Evolutionary conservation across 2,888 invertebrate species (phyloP), one percentile per base, ranked within the genome.

Genomic region (Tubulanus polymorphus): DNA sequence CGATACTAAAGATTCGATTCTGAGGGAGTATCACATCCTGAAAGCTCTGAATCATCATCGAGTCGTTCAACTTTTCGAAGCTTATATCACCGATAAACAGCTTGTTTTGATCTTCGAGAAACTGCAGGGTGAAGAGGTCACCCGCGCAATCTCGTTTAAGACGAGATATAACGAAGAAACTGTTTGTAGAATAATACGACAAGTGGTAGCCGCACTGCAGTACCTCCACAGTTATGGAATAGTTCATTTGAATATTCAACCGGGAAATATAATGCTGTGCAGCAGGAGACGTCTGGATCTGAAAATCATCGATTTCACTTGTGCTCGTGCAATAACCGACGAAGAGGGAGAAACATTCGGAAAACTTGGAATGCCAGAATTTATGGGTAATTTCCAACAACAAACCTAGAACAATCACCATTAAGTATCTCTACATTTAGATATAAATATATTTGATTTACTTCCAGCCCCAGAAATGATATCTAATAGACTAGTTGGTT

Each of bases 181-280:
- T 79, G 92, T 96, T 0, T 89, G 92, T 0, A 87, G 86, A 1
- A 88, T 94, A 26, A 85, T 95, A 41, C 85, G 87, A 2, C 96
- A 97, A 81, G 83, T 84, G 15, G 15, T 47, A 3, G 48, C 15
- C 23, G 26, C 48, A 15, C 23, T 27, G 27, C 94, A 95, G 79
- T 97, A 94, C 79, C 82, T 99, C 37, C 96, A 97, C 79, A 94
- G 94, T 90, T 85, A 91, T 69, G 93, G 93, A 8, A 67, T 75
- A 28, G 70, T 69, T 2, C 78, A 78, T 63, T 63, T 77, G 28
- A 78, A 78, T 62, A 61, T 97, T 46, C 94, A 96, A 75, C 97
- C 96, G 0, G 93, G 94, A 74, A 96, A 96, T 77, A 85, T 97
- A 28, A 92, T 97, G 3, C 93, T 96, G 90, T 87, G 89, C 1